A percentile compares a stretch with the other conserved stretches of the same genome.
Conservation (phyloP, 2,113 vertebrate species). For the Sphaerodactylus townsendi region DNA sequence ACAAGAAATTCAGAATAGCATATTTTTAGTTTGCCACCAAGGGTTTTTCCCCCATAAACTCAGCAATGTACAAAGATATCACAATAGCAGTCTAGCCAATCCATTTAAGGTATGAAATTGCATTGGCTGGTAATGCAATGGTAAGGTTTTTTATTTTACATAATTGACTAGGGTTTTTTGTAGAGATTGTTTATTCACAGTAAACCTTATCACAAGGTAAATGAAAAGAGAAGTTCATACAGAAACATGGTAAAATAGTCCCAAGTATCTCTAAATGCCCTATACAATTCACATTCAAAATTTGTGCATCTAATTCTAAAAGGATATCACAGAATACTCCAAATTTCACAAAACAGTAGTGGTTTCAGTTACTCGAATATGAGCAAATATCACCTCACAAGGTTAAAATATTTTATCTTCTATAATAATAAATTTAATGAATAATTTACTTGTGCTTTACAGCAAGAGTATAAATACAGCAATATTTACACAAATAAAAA, state of each 20-base stretch:
- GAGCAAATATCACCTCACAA: conserved; percentile 61
- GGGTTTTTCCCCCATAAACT: conserved; percentile 52
- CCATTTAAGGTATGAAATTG: conserved; percentile 51
- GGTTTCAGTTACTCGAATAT: conserved; percentile 47
- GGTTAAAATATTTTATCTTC: conserved; percentile 59
- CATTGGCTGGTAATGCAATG: conserved; percentile 54
- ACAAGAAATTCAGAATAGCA: conserved; percentile 49
- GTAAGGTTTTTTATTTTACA: conserved; percentile 51
- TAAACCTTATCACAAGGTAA: conserved; percentile 25
- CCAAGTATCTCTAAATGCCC: conserved; percentile 48
- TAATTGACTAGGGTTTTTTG: conserved; percentile 38
- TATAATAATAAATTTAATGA: conserved; percentile 63
- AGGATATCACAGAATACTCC: conserved; percentile 62
- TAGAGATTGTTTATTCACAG: conserved; percentile 52
- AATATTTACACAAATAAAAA: conserved; percentile 41
- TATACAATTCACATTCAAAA: conserved; percentile 65
- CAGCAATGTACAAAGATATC: conserved; percentile 48
- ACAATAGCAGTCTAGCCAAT: no score
- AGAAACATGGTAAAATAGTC: conserved; percentile 48
- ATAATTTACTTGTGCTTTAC: conserved; percentile 59
- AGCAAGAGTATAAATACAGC: conserved; percentile 54
- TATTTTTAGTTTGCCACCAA: conserved; percentile 42
- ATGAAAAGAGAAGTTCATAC: conserved; percentile 42
- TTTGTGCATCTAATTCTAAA: conserved; percentile 62
- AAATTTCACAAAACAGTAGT: conserved; percentile 65